Percentiles rank a stretch among this genome's conserved stretches.
Evolutionary conservation across 2,888 invertebrate genomes (phyloP).

Genomic region (Tetanocera ferruginea): DNA sequence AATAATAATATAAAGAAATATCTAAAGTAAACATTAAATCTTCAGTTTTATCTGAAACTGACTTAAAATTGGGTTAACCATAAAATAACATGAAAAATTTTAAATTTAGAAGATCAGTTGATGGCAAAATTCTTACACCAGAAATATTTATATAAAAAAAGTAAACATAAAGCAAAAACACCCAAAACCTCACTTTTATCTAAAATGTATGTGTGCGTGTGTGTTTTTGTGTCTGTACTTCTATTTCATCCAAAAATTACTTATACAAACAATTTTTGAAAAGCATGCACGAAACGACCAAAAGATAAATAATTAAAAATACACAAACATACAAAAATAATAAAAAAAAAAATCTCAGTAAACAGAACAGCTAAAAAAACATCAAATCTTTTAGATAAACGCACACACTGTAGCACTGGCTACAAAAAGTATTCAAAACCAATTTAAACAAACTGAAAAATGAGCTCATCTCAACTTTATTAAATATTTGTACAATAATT

Average conservation of each 20-base stretch:
- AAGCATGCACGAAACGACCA: neutral
- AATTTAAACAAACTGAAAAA: conserved; percentile 10
- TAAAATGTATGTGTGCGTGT: conserved; percentile 26
- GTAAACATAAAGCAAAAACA: neutral
- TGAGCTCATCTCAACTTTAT: conserved; percentile 17
- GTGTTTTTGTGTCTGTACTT: conserved; percentile 1
- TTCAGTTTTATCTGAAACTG: too few species aligned
- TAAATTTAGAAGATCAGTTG: too few species aligned
- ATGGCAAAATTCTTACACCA: too few species aligned
- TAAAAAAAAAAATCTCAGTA: conserved; percentile 3
- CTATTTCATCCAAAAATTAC: conserved; percentile 23
- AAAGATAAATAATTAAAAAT: conserved; percentile 17
- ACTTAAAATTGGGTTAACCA: neutral
- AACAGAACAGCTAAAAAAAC: conserved; percentile 19
- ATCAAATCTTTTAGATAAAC: conserved; percentile 35
- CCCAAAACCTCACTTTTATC: conserved; percentile 27
- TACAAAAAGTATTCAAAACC: conserved; percentile 4
- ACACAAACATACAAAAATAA: conserved; percentile 14
- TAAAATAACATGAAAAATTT: neutral
- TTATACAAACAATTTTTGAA: conserved; percentile 32
- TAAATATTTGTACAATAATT: neutral
- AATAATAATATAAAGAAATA: too few species aligned
- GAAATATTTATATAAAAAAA: too few species aligned
- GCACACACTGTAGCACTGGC: conserved; percentile 30
- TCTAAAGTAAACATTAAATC: too few species aligned